Evolutionary conservation across 2,113 vertebrate genomes (phyloP).

Genomic region (Gopherus flavomarginatus): DNA sequence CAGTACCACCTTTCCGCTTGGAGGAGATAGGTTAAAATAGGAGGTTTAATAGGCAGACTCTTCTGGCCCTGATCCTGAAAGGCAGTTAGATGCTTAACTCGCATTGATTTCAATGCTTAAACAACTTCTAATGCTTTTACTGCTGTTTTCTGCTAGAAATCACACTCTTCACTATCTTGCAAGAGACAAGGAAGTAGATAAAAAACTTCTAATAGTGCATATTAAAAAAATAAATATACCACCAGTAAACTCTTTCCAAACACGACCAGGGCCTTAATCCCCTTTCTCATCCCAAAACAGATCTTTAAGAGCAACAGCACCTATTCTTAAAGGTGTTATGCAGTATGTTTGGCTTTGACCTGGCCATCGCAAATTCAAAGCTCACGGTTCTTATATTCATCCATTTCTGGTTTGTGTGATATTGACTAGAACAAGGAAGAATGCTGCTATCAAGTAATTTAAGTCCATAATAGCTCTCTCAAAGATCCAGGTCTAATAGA

Average conservation of each 20-base stretch:
- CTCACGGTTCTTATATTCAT: neutral
- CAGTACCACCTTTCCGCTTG: neutral
- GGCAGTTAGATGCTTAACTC: neutral
- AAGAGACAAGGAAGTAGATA: neutral
- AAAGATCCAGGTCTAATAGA: neutral
- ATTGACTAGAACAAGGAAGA: neutral
- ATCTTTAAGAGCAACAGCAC: neutral
- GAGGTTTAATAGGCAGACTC: neutral
- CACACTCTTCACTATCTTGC: neutral
- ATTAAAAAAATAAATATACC: neutral
- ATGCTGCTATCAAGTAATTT: neutral
- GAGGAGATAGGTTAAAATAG: neutral
- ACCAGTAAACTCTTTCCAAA: neutral
- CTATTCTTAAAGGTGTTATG: neutral
- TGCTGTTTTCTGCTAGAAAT: neutral
- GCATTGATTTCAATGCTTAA: neutral
- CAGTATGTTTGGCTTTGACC: neutral
- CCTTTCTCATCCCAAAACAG: neutral
- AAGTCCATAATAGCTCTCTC: neutral
- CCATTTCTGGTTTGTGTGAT: neutral
- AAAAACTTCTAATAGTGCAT: neutral
- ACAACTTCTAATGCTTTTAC: neutral
- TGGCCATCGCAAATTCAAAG: neutral
- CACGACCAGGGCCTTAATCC: neutral
- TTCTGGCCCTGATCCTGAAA: neutral